These are phyloP conservation scores for Acrobasis repandana DNA, from an alignment of 2,888 invertebrate genomes.

Conservation along the genomic window DNA sequence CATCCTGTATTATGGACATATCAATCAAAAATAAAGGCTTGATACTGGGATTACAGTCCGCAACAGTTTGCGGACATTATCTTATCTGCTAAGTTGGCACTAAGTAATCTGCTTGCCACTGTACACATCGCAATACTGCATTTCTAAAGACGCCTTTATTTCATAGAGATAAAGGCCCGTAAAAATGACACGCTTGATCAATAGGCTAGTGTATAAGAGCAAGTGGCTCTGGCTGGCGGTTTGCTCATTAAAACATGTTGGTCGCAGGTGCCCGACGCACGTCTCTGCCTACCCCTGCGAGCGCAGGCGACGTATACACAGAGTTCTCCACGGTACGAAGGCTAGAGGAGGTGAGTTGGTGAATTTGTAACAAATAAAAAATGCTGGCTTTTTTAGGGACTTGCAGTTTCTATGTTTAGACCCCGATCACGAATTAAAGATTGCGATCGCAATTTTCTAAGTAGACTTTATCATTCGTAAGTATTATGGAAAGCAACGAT, in stretches of 20 bases:
- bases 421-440: too few species aligned
- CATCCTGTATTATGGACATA: neutral
- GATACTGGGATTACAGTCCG: conserved; percentile 11
- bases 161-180: too few species aligned
- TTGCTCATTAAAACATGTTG: conserved; percentile 65
- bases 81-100: conserved; percentile 66
- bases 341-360: conserved; percentile 52
- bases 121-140: too few species aligned
- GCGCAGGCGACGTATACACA: conserved; percentile 39
- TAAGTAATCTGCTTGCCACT: conserved; percentile 44
- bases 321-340: conserved; percentile 34
- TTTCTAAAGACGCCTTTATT: too few species aligned
- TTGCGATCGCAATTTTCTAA: too few species aligned
- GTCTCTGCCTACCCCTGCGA: conserved; percentile 50
- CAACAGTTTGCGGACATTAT: conserved; percentile 43
- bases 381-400: too few species aligned
- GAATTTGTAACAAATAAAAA: neutral
- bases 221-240: conserved; percentile 40
- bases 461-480: too few species aligned
- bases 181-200: too few species aligned
- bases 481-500: too few species aligned
- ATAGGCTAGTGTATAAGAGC: conserved; percentile 36
- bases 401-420: too few species aligned
- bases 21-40: conserved; percentile 13
- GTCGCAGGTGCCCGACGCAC: conserved; percentile 66